These are phyloP conservation scores for Brenthis daphne DNA, from an alignment of 2,888 invertebrate genomes.

Conservation along the genomic window DNA sequence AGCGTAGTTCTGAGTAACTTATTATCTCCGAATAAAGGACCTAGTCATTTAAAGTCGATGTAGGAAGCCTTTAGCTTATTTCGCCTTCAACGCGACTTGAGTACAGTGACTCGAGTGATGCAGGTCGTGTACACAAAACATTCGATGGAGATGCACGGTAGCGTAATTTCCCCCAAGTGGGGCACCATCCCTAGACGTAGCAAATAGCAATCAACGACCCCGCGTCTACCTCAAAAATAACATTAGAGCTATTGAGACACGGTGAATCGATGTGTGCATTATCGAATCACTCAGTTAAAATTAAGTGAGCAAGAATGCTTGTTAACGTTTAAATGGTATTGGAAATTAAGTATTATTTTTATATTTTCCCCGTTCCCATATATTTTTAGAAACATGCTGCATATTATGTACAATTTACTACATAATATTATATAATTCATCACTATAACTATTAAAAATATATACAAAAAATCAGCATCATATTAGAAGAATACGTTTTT, in stretches of 20 bases:
- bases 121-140: constrained; percentile 47
- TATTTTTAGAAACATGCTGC: too few relatives aligned
- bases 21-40: constrained; percentile 41
- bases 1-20: constrained; percentile 22
- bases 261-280: constrained; percentile 16
- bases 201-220: constrained; percentile 45
- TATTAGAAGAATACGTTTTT: too few relatives aligned
- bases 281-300: constrained; percentile 18
- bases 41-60: constrained; percentile 48
- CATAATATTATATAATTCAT: too few relatives aligned
- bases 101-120: constrained; percentile 40
- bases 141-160: constrained; percentile 52
- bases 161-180: constrained; percentile 73
- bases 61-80: constrained; percentile 39
- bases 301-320: constrained; percentile 17
- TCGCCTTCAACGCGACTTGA: constrained; percentile 39
- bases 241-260: constrained; percentile 40
- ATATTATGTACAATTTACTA: too few relatives aligned
- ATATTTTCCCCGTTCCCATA: too few relatives aligned
- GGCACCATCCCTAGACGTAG: constrained; percentile 48
- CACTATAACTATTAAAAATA: too few relatives aligned
- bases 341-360: background rate
- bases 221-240: constrained; percentile 44
- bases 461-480: too few relatives aligned
- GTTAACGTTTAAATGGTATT: constrained; percentile 14